phyloP scores from a whole-genome alignment of 1,140 invertebrate species.

The Calycopis cecrops region DNA sequence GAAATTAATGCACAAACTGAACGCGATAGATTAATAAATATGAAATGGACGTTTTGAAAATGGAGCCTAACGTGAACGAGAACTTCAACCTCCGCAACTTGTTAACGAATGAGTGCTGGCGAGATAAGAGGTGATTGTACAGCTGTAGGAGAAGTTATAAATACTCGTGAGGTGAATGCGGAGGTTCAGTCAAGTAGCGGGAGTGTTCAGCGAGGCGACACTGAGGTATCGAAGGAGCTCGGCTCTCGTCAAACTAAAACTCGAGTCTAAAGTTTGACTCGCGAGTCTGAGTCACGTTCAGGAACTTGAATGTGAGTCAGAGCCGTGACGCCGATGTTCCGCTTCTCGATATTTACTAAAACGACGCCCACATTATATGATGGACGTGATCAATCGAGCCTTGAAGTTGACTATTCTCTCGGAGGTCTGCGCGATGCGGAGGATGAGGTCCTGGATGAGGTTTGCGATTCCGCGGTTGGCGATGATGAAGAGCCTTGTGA shows the following conservation, averaged over 20 bases:
- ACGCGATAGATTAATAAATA: constrained; percentile 2
- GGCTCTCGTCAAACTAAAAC: constrained; percentile 9
- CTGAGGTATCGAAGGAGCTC: background rate
- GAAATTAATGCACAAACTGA: background rate
- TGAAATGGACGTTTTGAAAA: background rate
- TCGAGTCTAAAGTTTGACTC: no score
- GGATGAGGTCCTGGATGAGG: constrained; percentile 88
- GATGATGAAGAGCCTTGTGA: constrained; percentile 88
- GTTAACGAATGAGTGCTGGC: no score
- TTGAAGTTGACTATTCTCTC: constrained; percentile 94
- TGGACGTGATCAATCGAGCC: constrained; percentile 89
- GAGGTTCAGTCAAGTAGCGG: constrained; percentile 37
- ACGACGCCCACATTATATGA: constrained; percentile 79
- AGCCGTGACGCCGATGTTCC: background rate
- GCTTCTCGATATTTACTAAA: background rate
- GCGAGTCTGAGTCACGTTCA: no score
- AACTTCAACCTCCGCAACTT: background rate
- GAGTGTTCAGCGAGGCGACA: constrained; percentile 26
- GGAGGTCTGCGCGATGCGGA: constrained; percentile 89
- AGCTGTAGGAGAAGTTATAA: background rate
- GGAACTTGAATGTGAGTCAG: no score
- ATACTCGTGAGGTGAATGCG: background rate
- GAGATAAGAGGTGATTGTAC: no score
- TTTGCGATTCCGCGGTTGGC: constrained; percentile 89
- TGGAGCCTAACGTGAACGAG: background rate